Evolutionary conservation across 2,113 vertebrate genomes (phyloP), one percentile per base, ranked within the genome.

Genomic region (Nipponia nippon): DNA sequence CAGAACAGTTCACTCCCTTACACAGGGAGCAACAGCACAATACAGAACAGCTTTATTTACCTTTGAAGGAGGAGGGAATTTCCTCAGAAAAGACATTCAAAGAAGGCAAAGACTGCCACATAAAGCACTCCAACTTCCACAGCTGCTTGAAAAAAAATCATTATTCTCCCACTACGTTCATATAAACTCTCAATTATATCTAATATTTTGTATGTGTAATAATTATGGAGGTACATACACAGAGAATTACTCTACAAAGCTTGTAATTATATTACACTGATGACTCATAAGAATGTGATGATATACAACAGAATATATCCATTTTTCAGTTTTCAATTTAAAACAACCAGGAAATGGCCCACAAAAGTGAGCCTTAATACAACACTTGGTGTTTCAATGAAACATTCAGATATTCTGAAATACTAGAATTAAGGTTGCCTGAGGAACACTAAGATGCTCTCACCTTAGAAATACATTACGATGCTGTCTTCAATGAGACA

Each of bases 251-350:
- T 63, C 73, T 65, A 72, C 70, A 83, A 59, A 52, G 78, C 44
- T 76, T 93, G 66, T 85, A 90, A 94, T 90, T 91, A 87, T 92
- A 72, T 95, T 92, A 92, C 95, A 92, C 88, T 71, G 90, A 93
- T 93, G 88, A 94, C 75, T 93, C 90, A 44, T 93, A 93, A 83
- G 82, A 95, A 90, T 47, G 46, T 19, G 63, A 88, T 92, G 82
- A 90, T 85, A 92, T 53, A 89, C 77, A 94, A 66, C 47, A 91
- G 47, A 84, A 40, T 26, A 82, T 79, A 73, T 71, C 70, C 0
- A 94, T 93, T 94, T 87, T 94, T 90, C 90, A 94, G 59, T 94
- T 95, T 95, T 95, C 77, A 90, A 93, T 97, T 94, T 95, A 84
- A 87, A 95, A 58, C 63, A 72, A 46, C 13, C 46, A 83, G 42